phyloP scores from a whole-genome alignment of 1,140 invertebrate genomes.

The Drosophila eugracilis region DNA sequence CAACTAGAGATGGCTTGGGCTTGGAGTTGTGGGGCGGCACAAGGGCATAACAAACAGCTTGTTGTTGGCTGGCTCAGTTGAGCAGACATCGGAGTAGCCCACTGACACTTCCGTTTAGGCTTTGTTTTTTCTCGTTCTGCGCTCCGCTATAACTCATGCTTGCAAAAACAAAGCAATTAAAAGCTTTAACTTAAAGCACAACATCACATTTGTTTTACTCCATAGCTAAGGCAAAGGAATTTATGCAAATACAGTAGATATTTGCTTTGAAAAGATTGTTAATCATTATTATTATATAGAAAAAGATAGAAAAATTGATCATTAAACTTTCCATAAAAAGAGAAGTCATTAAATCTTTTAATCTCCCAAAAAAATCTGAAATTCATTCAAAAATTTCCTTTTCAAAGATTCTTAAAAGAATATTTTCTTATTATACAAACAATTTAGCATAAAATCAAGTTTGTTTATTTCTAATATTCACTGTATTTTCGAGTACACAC shows the following conservation, averaged over 20 bases:
- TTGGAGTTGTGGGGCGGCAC: constrained; percentile 41
- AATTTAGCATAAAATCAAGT: neutral
- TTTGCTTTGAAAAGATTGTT: neutral
- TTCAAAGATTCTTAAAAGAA: too few species aligned
- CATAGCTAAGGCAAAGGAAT: constrained; percentile 5
- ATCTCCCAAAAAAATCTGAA: too few species aligned
- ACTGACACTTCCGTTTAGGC: constrained; percentile 76
- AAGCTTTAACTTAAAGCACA: constrained; percentile 64
- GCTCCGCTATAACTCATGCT: constrained; percentile 41
- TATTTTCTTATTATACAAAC: neutral
- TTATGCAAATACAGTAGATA: constrained; percentile 22
- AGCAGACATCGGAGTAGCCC: constrained; percentile 68
- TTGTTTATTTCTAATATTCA: neutral
- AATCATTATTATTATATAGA: too few species aligned
- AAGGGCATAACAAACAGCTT: constrained; percentile 73
- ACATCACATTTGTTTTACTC: constrained; percentile 35
- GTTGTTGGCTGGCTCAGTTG: constrained; percentile 62
- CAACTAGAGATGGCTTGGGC: constrained; percentile 18
- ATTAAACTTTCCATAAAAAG: too few species aligned
- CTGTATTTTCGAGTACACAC: constrained; percentile 18
- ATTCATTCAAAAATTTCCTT: too few species aligned
- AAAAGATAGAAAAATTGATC: too few species aligned
- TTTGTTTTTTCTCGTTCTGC: constrained; percentile 63
- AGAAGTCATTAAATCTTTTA: too few species aligned
- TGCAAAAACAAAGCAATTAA: constrained; percentile 77